phyloP scores from a whole-genome alignment of 2,113 vertebrate genomes.

The Psilopogon haemacephalus region DNA sequence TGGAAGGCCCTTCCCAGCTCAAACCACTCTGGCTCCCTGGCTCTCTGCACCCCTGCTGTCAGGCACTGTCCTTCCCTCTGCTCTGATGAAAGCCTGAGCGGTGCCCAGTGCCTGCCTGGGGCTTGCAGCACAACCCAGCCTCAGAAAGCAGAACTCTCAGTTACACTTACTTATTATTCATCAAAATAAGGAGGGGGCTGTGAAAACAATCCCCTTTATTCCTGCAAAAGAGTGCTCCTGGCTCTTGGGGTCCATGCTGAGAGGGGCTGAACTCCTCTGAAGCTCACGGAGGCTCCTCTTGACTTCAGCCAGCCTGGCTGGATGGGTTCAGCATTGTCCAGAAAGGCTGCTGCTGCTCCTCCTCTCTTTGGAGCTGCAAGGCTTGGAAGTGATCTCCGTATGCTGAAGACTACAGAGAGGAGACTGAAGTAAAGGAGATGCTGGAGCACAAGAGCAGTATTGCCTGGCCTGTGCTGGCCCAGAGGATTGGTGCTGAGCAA shows the following conservation, averaged over 20 bases:
- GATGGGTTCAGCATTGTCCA: background rate
- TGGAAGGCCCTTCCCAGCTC: no score
- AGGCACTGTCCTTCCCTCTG: background rate
- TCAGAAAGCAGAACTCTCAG: background rate
- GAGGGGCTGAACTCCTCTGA: background rate
- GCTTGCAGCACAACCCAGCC: background rate
- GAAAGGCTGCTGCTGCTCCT: background rate
- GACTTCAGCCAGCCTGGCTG: background rate
- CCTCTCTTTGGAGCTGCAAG: background rate
- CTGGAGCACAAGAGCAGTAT: background rate
- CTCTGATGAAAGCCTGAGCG: background rate
- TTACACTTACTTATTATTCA: background rate
- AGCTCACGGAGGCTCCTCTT: background rate
- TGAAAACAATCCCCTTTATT: background rate
- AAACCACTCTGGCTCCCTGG: no score
- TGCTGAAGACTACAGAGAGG: background rate
- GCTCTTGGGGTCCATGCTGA: background rate
- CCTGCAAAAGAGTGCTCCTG: background rate
- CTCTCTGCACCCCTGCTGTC: background rate
- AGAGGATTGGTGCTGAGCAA: background rate
- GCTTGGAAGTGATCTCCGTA: background rate
- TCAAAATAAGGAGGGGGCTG: background rate
- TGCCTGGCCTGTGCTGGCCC: background rate
- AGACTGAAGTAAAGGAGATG: conserved; percentile 17
- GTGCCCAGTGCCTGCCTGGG: background rate